These are phyloP conservation scores for Lasioglossum morio DNA, from an alignment of 2,888 invertebrate species.

Conservation along the genomic window DNA sequence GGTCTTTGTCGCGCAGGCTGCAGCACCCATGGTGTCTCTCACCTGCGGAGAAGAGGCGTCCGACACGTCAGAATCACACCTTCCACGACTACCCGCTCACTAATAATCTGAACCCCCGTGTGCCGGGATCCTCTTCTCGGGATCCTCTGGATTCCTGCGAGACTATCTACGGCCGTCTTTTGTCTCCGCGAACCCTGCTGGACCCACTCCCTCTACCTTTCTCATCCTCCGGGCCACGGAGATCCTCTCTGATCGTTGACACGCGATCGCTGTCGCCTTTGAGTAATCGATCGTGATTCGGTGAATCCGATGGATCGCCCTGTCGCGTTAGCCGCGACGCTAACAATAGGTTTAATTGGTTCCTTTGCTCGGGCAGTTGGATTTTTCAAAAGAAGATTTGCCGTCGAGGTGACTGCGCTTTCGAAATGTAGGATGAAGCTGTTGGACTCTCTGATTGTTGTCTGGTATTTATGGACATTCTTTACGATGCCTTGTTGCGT, in stretches of 20 bases:
- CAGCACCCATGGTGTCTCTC: constrained; percentile 65
- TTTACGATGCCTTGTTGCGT: neutral
- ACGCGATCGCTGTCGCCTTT: constrained; percentile 23
- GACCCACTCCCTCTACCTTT: neutral
- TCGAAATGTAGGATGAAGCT: neutral
- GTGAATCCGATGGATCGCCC: neutral
- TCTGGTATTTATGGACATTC: neutral
- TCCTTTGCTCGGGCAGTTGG: neutral
- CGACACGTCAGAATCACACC: constrained; percentile 84
- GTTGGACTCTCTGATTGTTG: neutral
- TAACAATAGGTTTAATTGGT: constrained; percentile 5
- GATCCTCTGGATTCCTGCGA: constrained; percentile 65
- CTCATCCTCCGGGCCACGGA: neutral
- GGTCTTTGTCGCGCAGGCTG: constrained; percentile 13
- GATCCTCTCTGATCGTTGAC: constrained; percentile 4
- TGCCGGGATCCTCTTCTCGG: constrained; percentile 67
- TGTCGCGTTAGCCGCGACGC: constrained; percentile 6
- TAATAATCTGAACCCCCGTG: constrained; percentile 78
- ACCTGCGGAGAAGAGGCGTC: constrained; percentile 75
- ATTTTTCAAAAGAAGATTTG: neutral
- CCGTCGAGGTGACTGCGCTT: neutral
- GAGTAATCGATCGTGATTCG: constrained; percentile 16
- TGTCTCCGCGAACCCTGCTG: constrained; percentile 29
- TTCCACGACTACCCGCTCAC: constrained; percentile 80
- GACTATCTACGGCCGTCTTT: constrained; percentile 31